Base-by-base conservation (phyloP, 2,888 invertebrate species). In the Eilema caniola region DNA sequence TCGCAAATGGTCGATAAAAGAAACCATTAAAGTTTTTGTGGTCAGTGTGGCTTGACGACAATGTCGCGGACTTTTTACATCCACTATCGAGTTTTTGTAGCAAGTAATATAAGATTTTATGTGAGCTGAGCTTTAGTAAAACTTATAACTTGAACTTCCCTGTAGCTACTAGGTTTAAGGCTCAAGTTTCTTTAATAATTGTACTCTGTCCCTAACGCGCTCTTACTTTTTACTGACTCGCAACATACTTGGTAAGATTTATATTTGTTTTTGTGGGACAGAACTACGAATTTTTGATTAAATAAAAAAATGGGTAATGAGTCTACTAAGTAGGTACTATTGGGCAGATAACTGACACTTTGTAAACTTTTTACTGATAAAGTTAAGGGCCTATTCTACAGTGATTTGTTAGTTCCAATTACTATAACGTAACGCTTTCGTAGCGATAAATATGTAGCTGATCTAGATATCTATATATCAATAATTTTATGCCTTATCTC, bases 1-100 rank as follows among this genome's bases (percentile, higher is more conserved):
- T 83, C 80, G 84, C 79, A 88, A 91, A 93, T 89, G 89, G 90
- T 80, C 92, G 83, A 92, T 93, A 93, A 93, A 92, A 90, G 88
- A 82, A 84, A 82, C 85, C 90, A 87, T 91, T 91, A 92, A 91
- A 90, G 89, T 90, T 89, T 90, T 89, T 89, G 91, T 83, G 87
- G 87, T 85, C 83, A 86, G 85, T 80, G 85, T 81, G 81, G 83
- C 79, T 75, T 77, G 81, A 78, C 84, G 83, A 90, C 90, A 89
- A 83, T 90, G 91, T 90, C 83, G 86, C 84, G 78, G 83, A 74
- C 76, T 88, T 89, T 89, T 84, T 81, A 81, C 82, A 69, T 69
- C 77, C 77, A 72, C 81, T 80, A 69, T 70, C 73, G 73, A 73
- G 79, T 86, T 86, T 85, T 85, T 86, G 81, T 83, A 76, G 71